Evolutionary conservation across 2,888 invertebrate genomes (phyloP), one percentile per base, ranked within the genome.

Genomic region (Campopleginae sp.): DNA sequence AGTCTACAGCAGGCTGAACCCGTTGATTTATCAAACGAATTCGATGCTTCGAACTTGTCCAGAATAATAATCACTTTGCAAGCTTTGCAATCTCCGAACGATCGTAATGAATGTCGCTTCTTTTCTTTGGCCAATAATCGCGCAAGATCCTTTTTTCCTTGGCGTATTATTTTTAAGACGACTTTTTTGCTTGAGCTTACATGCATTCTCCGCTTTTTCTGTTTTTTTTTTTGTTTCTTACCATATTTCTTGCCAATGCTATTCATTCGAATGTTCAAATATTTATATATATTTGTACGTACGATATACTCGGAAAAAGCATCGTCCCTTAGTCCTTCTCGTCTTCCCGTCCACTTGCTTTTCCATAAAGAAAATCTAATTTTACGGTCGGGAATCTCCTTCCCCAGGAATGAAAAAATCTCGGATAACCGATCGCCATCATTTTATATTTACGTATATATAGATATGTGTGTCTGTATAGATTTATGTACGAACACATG

Each of bases 301-400:
- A 31, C 46, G 70, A 17, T 27, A 38, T 5, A 33, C 23, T 70
- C 46, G 27, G 42, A 7, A 58, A 54, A 17, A 38, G 42, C 72
- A 42, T 38, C 72, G 42, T 2, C 27, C 23, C 33, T 71, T 27
- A 74, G 38, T 42, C 72, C 58, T 42, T 74, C 27, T 23, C 42
- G 38, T 42, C 33, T 58, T 74, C 33, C 23, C 72, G 42, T 74
- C 42, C 72, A 42, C 42, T 72, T 70, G 70, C 68, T 17, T 71
- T 51, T 71, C 54, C 51, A 58, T 58, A 58, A 74, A 74, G 72
- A 58, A 74, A 74, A 58, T 70, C 31, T 48, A 48, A 70, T 70
- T 70, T 70, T 70, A 70, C 48, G 70, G 70, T 70, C 70, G 31
- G 48, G 31, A 48, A 46, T 70, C 48, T 68, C 44, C 66, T 68